Percentiles rank a stretch among this genome's conserved stretches.
Conservation (phyloP, 2,113 vertebrate species). For the Myiozetetes cayanensis region DNA sequence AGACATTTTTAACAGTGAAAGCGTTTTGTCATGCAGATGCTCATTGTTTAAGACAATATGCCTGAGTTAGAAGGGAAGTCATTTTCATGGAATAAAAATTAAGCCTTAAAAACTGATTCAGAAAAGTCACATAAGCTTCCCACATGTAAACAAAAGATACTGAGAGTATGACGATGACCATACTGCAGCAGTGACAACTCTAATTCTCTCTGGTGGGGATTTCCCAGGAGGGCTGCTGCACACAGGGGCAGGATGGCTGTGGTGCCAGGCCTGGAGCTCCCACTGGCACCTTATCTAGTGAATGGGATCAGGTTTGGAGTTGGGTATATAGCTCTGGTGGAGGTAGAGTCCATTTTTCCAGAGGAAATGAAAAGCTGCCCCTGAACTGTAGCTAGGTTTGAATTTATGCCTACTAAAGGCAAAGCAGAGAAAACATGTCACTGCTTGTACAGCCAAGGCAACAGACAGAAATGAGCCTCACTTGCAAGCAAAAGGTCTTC, state of each 20-base stretch:
- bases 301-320: neutral
- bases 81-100: neutral
- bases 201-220: neutral
- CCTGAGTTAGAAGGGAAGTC: neutral
- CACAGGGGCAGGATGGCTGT: neutral
- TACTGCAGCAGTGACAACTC: neutral
- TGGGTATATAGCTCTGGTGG: neutral
- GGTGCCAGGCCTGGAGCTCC: neutral
- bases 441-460: neutral
- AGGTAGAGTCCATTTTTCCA: neutral
- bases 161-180: neutral
- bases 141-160: neutral
- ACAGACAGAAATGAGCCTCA: neutral
- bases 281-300: rapidly evolving
- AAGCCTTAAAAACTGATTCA: neutral
- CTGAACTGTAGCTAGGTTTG: neutral
- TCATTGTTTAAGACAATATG: neutral
- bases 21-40: neutral
- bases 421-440: neutral
- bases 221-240: neutral
- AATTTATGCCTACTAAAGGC: neutral
- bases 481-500: neutral
- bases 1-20: neutral
- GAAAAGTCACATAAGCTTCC: neutral
- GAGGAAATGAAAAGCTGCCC: neutral